phyloP scores from a whole-genome alignment of 2,888 invertebrate genomes.

The Anorthoa munda region DNA sequence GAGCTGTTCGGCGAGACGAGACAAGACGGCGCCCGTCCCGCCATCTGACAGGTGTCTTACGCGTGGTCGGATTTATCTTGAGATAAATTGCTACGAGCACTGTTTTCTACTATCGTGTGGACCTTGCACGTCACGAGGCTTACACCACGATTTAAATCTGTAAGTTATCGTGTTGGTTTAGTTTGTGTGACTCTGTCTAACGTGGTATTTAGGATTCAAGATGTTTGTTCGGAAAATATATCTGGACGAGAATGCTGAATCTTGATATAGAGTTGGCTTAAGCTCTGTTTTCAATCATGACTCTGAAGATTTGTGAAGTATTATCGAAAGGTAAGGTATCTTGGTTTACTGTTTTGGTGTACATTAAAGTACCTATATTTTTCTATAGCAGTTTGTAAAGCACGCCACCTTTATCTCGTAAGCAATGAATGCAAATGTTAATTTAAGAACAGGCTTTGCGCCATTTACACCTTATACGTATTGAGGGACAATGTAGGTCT shows the following conservation, averaged over 20 bases:
- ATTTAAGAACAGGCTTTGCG: constrained; percentile 68
- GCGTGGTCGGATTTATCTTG: constrained; percentile 85
- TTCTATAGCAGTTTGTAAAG: too few species aligned
- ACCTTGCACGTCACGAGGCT: constrained; percentile 69
- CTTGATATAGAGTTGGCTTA: neutral
- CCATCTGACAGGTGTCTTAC: constrained; percentile 87
- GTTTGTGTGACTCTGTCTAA: constrained; percentile 51
- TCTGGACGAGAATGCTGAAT: neutral
- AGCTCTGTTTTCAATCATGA: neutral
- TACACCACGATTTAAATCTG: constrained; percentile 65
- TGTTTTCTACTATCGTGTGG: constrained; percentile 68
- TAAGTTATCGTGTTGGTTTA: constrained; percentile 64
- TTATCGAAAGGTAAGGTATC: neutral
- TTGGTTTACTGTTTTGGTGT: too few species aligned
- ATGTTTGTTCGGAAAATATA: constrained; percentile 16
- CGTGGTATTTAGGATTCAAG: constrained; percentile 39
- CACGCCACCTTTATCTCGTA: constrained; percentile 6
- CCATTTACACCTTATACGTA: constrained; percentile 67
- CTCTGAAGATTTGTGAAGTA: neutral
- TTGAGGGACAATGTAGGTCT: constrained; percentile 66
- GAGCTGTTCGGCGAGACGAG: constrained; percentile 77
- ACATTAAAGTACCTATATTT: too few species aligned
- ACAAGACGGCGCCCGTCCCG: constrained; percentile 81
- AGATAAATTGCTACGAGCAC: constrained; percentile 81
- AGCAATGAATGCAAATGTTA: constrained; percentile 59